phyloP scores from a whole-genome alignment of 37 sponge, comb jelly and placozoan species.

The Haliclona indistincta region DNA sequence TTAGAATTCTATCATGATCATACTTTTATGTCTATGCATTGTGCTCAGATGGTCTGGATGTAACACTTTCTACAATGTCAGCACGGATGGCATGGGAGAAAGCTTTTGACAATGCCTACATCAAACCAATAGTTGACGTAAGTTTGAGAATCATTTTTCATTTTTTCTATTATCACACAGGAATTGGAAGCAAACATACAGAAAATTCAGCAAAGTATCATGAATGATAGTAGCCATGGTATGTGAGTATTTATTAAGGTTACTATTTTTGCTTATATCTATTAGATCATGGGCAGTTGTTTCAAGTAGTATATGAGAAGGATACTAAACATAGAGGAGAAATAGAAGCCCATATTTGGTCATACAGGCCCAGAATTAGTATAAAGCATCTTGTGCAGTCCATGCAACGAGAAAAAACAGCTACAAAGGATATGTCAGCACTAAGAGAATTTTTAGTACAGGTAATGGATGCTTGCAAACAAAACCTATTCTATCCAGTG shows the following conservation, averaged over 20 bases:
- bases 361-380: background rate
- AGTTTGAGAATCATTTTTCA: background rate
- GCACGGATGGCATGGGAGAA: background rate
- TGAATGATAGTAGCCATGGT: background rate
- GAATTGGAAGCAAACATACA: background rate
- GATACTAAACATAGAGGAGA: background rate
- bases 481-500: no score
- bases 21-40: background rate
- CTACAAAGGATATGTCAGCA: background rate
- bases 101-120: background rate
- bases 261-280: background rate
- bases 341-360: background rate
- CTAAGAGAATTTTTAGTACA: background rate
- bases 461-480: no score
- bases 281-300: background rate
- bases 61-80: background rate
- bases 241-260: background rate
- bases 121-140: background rate
- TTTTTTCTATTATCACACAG: background rate
- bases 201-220: background rate
- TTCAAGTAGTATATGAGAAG: conserved; percentile 7
- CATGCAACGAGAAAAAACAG: background rate
- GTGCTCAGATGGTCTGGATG: background rate
- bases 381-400: background rate
- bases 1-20: background rate